Conservation (phyloP, 2,797 vertebrate genomes). For the Knipowitschia caucasica region DNA sequence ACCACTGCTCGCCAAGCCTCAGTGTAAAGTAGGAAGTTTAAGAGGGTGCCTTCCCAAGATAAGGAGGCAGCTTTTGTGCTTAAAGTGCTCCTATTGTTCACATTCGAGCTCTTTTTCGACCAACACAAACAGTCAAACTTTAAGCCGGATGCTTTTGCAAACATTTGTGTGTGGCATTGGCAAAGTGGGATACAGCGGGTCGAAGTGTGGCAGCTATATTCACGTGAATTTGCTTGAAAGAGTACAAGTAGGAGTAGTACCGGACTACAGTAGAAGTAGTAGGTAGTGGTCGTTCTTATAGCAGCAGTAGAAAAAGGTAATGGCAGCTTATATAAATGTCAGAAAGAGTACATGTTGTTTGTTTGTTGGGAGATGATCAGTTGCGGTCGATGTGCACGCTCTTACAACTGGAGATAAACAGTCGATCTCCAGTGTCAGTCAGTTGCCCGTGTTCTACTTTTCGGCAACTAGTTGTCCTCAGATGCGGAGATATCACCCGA, state of each 20-base stretch:
- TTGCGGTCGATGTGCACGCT: no score
- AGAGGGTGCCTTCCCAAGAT: slow-evolving; percentile 67
- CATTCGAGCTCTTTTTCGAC: slow-evolving; percentile 33
- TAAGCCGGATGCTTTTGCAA: slow-evolving; percentile 49
- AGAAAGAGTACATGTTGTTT: no score
- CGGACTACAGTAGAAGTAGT: not conserved
- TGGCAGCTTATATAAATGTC: no score
- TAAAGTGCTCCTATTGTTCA: slow-evolving; percentile 65
- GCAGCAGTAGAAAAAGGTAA: no score
- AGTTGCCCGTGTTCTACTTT: no score
- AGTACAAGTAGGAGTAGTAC: not conserved
- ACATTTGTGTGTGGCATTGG: slow-evolving; percentile 31
- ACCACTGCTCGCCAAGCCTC: slow-evolving; percentile 19
- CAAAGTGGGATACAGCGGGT: not conserved
- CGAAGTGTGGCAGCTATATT: not conserved
- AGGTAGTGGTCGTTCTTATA: no score
- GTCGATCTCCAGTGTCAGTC: no score
- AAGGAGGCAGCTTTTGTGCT: slow-evolving; percentile 66
- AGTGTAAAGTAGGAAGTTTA: slow-evolving; percentile 65
- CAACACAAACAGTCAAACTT: slow-evolving; percentile 48
- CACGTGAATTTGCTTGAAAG: not conserved
- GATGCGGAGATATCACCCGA: no score
- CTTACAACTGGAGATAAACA: no score
- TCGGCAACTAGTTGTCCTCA: no score
- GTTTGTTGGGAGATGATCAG: no score